A percentile compares a stretch with the other conserved stretches of the same genome.
Evolutionary conservation across 2,113 vertebrate genomes (phyloP).

Genomic region (Embiotoca jacksoni): DNA sequence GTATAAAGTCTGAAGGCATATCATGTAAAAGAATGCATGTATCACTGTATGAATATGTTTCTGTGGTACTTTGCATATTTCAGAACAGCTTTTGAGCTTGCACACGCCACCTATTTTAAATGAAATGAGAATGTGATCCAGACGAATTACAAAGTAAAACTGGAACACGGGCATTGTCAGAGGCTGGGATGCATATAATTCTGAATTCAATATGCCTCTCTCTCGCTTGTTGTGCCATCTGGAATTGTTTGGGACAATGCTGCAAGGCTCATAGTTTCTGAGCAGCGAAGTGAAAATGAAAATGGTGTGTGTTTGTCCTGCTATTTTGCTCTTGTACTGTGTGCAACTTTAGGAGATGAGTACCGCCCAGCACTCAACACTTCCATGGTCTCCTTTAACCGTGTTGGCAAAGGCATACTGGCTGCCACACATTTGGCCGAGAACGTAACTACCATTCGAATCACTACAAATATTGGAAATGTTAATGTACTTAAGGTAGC

Average conservation of each 20-base stretch:
- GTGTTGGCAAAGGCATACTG: background rate
- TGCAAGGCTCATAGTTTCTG: conserved; percentile 52
- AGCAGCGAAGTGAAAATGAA: conserved; percentile 55
- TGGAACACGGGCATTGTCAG: conserved; percentile 65
- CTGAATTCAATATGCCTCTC: conserved; percentile 63
- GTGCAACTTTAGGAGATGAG: conserved; percentile 1
- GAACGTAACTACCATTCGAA: background rate
- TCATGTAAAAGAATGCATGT: conserved; percentile 26
- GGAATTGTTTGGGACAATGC: conserved; percentile 73
- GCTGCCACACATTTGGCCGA: too few relatives aligned
- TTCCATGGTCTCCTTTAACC: background rate
- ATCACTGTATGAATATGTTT: conserved; percentile 31
- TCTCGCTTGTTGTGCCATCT: conserved; percentile 69
- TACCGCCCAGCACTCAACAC: background rate
- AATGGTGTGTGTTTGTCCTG: conserved; percentile 34
- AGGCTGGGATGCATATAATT: conserved; percentile 63
- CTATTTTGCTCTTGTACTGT: conserved; percentile 12
- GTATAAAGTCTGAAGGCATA: conserved; percentile 8
- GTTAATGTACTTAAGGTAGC: background rate
- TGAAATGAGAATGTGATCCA: conserved; percentile 65
- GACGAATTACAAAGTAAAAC: conserved; percentile 70
- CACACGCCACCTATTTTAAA: conserved; percentile 64
- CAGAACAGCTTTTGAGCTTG: conserved; percentile 26
- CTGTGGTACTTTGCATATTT: conserved; percentile 55
- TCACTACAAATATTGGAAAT: conserved; percentile 4